Evolutionary conservation across 2,113 vertebrate genomes (phyloP), one percentile per base, ranked within the genome.

Genomic region (Albula glossodonta): DNA sequence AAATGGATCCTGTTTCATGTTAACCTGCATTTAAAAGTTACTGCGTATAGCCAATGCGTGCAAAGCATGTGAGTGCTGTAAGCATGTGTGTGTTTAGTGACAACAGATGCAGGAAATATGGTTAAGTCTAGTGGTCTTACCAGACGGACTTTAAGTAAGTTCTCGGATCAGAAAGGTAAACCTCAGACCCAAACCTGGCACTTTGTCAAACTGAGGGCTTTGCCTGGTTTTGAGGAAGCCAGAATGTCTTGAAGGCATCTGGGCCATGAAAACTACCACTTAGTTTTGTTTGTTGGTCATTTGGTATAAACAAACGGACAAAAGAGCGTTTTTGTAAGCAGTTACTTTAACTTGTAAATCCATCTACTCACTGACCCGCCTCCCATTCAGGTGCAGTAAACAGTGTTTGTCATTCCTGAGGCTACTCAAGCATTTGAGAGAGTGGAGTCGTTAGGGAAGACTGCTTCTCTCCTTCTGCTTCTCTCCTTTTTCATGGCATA

Each of bases 401-500:
- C 17, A 19, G 70, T 84, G 25, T 50, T 74, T 84, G 17, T 74
- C 57, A 84, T 84, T 84, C 83, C 49, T 83, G 25, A 66, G 56
- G 50, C 53, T 66, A 7, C 60, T 19, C 15, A 66, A 19, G 17
- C 3, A 7, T 66, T 22, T 66, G 60, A 66, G 81, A 83, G 56
- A 60, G 13, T 57, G 9, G 50, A 19, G 66, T 70, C 17, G 22
- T 84, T 79, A 19, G 49, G 19, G 51, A 78, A 25, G 52, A 82
- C 66, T 5, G 79, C 87, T 52, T 84, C 31, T 87, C 78, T 6
- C 50, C 11, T n/a, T 77, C 66, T 5, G 79, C 87, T 52, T 84
- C 31, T 87, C 78, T 6, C 50, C 11, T n/a, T 77, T 49, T 83
- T 78, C 25, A 84, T 79, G 81, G 70, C 87, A 87, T 84, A 85